A percentile compares a stretch with the other conserved stretches of the same genome.
Conservation (phyloP, 37 sponge, comb jelly and placozoan species). For the Oscarella lobularis region DNA sequence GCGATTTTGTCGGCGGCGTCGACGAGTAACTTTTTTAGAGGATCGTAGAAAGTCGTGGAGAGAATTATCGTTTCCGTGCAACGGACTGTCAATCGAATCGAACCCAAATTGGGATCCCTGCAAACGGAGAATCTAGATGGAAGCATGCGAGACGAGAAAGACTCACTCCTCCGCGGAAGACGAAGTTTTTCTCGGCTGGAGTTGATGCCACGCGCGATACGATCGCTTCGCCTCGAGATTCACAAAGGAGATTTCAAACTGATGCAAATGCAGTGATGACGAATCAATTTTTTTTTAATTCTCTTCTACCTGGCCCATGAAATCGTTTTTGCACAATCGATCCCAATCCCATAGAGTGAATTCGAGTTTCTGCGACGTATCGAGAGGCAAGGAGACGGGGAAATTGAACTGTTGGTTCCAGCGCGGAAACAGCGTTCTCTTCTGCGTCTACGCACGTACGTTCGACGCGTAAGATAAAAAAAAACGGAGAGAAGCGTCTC, state of each 20-base stretch:
- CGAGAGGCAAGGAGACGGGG: slow-evolving; percentile 6
- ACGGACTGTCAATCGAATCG: slow-evolving; percentile 66
- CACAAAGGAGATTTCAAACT: too few relatives aligned
- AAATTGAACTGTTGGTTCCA: slow-evolving; percentile 60
- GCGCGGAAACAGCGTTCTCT: slow-evolving; percentile 62
- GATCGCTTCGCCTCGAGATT: too few relatives aligned
- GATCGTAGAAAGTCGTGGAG: slow-evolving; percentile 36
- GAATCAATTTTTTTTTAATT: too few relatives aligned
- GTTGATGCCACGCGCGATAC: not conserved
- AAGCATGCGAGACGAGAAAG: too few relatives aligned
- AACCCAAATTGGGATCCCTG: slow-evolving; percentile 60
- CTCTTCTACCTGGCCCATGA: slow-evolving; percentile 64
- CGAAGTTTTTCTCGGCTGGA: too few relatives aligned
- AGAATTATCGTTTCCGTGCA: slow-evolving; percentile 57
- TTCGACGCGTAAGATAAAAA: too few relatives aligned
- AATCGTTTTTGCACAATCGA: slow-evolving; percentile 42
- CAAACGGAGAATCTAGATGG: not conserved
- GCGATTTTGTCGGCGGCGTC: slow-evolving; percentile 25
- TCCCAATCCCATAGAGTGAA: slow-evolving; percentile 43
- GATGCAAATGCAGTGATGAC: too few relatives aligned
- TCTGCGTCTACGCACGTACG: too few relatives aligned
- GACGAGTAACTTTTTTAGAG: slow-evolving; percentile 55
- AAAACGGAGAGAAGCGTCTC: too few relatives aligned
- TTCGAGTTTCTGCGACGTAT: slow-evolving; percentile 1
- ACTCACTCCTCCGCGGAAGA: too few relatives aligned